Percentiles rank a stretch among this genome's conserved stretches.
Conservation (phyloP, 2,113 vertebrate genomes). For the Grallaria varia region DNA sequence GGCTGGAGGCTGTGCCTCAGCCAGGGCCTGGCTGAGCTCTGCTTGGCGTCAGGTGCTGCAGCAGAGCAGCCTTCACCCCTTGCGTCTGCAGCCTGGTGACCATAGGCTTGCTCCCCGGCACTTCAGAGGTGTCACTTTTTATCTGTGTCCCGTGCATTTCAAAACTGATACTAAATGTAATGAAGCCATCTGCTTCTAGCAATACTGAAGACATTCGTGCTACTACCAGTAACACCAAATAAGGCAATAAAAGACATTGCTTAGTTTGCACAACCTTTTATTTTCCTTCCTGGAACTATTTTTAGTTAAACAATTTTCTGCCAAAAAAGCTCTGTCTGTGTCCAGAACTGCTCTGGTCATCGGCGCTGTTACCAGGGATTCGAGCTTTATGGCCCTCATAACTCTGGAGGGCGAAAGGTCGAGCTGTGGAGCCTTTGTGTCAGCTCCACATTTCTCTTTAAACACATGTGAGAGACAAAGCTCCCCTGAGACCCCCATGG, state of each 20-base stretch:
- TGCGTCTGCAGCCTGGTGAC: accelerated
- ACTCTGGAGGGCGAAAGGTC: conserved; percentile 66
- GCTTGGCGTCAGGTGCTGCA: background rate
- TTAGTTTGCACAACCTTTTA: conserved; percentile 53
- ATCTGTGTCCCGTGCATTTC: background rate
- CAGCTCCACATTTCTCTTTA: conserved; percentile 70
- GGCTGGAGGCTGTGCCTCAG: background rate
- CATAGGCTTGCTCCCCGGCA: background rate
- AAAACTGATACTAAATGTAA: background rate
- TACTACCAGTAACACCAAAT: conserved; percentile 42
- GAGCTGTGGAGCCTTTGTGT: conserved; percentile 67
- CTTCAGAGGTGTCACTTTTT: background rate
- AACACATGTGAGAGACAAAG: conserved; percentile 70
- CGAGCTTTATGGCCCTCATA: conserved; percentile 69
- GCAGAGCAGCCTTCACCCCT: background rate
- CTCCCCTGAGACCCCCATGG: conserved; percentile 67
- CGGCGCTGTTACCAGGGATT: conserved; percentile 53
- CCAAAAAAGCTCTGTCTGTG: conserved; percentile 54
- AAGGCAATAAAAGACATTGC: conserved; percentile 52
- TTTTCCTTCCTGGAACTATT: conserved; percentile 59
- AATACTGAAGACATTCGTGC: background rate
- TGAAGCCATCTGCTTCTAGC: background rate
- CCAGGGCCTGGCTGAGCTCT: background rate
- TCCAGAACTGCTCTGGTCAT: conserved; percentile 63
- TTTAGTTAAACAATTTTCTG: conserved; percentile 68